Evolutionary conservation across 2,888 invertebrate species (phyloP).

Genomic region (Drosophila longiperda): DNA sequence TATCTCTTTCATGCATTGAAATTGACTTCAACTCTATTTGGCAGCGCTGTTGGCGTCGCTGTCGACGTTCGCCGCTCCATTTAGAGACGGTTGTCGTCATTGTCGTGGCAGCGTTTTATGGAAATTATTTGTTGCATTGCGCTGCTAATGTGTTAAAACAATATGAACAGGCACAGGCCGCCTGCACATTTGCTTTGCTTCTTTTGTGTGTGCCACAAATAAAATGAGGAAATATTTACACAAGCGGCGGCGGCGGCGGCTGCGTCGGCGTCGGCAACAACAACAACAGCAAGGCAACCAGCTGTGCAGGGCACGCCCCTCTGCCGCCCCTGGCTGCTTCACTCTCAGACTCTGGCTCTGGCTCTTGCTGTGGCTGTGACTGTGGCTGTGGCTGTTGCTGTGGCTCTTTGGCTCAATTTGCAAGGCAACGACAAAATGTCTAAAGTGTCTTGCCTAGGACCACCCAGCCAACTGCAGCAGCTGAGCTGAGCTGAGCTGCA

Average conservation of each 20-base stretch:
- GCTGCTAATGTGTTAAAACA: constrained; percentile 84
- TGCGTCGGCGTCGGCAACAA: constrained; percentile 7
- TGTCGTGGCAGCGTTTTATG: constrained; percentile 72
- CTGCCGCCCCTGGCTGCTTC: constrained; percentile 59
- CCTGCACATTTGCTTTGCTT: constrained; percentile 62
- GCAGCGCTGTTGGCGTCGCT: constrained; percentile 26
- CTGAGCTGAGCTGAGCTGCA: constrained; percentile 1
- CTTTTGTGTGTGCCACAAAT: constrained; percentile 75
- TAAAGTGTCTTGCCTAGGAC: constrained; percentile 66
- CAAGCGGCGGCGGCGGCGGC: constrained; percentile 57
- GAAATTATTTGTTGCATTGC: constrained; percentile 84
- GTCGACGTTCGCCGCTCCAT: constrained; percentile 52
- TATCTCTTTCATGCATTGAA: constrained; percentile 75
- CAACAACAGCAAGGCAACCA: constrained; percentile 29
- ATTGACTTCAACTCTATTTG: constrained; percentile 44
- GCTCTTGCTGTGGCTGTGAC: neutral
- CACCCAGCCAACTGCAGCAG: constrained; percentile 59
- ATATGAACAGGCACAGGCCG: constrained; percentile 67
- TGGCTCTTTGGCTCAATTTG: constrained; percentile 55
- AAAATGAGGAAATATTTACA: constrained; percentile 77
- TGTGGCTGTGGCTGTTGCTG: neutral
- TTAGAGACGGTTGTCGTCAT: constrained; percentile 51
- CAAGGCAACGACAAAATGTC: constrained; percentile 74
- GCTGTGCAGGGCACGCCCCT: constrained; percentile 51
- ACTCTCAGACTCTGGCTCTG: constrained; percentile 4